Evolutionary conservation across 2,113 vertebrate genomes (phyloP), one percentile per base, ranked within the genome.

Genomic region (Xenus cinereus): DNA sequence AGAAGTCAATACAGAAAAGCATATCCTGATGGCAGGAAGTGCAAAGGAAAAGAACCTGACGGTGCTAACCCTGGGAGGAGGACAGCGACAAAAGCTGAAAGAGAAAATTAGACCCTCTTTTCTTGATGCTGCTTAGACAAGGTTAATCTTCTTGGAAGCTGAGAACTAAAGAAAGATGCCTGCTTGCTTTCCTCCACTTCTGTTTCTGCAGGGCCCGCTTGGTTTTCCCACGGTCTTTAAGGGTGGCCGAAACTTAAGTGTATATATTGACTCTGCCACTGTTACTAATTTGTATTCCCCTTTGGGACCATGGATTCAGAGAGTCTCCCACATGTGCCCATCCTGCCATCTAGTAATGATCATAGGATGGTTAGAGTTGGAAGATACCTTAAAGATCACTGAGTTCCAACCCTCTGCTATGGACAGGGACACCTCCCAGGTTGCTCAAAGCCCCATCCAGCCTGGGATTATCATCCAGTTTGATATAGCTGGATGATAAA

Each of bases 31-130:
- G 27, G 27, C 27, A 93, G 22, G 28, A 89, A 11, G 2, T 67
- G 26, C 37, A 74, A 87, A 63, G 17, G 32, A 28, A 35, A 82
- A 83, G 12, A 37, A 37, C 19, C 4, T 50, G 33, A 14, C 11
- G 7, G 0, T n/a, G 26, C 73, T 83, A 48, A 46, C 4, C 4
- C 0, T 80, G 50, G 32, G 45, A 77, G 50, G 68, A 83, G 7
- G 15, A 69, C 63, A 57, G 24, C 63, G 41, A 10, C 46, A 86
- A 84, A 89, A 71, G 14, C 26, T 67, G 37, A 66, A 82, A 67
- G 32, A 69, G 78, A 76, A 87, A 93, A 86, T 79, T 37, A 63
- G n/a, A 33, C 17, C 5, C 18, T 57, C 4, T 79, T 66, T 64
- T 53, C 59, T 71, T 90, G n/a, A 28, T 76, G 39, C 8, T 83